phyloP scores from a whole-genome alignment of 2,888 invertebrate genomes.

The Teleiodes luculella region DNA sequence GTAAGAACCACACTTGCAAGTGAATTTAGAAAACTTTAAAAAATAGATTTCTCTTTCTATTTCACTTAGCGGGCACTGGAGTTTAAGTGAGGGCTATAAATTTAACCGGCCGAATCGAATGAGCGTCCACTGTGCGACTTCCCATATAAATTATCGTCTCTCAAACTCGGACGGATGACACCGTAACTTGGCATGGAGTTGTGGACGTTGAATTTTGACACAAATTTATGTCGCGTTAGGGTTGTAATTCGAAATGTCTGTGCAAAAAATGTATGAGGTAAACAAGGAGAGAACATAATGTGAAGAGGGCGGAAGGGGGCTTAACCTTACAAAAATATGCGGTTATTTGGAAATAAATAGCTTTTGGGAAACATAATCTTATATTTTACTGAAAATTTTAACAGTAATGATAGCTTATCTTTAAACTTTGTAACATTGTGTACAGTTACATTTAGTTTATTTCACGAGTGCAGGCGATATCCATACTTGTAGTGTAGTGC shows the following conservation, averaged over 20 bases:
- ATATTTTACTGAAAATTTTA: too few relatives aligned
- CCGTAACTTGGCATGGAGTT: neutral
- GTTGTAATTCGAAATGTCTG: neutral
- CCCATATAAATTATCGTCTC: neutral
- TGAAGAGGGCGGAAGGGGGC: too few relatives aligned
- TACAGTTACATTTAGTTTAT: too few relatives aligned
- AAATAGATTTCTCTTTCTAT: neutral
- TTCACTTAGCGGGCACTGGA: slow-evolving; percentile 1
- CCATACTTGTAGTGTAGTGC: too few relatives aligned
- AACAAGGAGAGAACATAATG: too few relatives aligned
- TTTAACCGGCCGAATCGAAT: slow-evolving; percentile 2
- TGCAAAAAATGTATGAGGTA: neutral
- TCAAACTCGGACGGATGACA: slow-evolving; percentile 2
- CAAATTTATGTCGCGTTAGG: neutral
- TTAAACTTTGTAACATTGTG: too few relatives aligned
- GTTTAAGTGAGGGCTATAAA: neutral
- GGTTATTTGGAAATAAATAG: too few relatives aligned
- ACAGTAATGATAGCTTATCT: too few relatives aligned
- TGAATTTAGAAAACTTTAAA: neutral
- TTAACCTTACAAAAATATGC: too few relatives aligned
- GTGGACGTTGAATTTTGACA: neutral
- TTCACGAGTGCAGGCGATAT: too few relatives aligned
- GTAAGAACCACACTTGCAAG: neutral
- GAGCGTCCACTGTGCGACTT: neutral
- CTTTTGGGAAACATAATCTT: too few relatives aligned